phyloP scores from a whole-genome alignment of 2,888 invertebrate genomes.

The Drepanosiphum platanoidis region DNA sequence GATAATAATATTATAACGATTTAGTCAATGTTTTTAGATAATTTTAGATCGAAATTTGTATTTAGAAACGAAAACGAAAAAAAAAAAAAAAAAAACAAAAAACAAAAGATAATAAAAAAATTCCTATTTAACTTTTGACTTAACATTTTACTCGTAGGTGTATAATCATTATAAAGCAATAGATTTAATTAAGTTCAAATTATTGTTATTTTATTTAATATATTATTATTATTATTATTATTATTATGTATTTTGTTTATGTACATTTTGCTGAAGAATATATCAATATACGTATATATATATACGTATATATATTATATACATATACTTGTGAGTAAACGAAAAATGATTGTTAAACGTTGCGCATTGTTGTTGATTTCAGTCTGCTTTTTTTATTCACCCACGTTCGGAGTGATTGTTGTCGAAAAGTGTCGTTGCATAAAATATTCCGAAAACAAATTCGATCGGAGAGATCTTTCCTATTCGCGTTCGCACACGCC shows the following conservation, averaged over 20 bases:
- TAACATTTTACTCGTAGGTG: slow-evolving; percentile 31
- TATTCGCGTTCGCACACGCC: too few relatives aligned
- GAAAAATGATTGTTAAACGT: slow-evolving; percentile 53
- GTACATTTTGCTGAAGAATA: slow-evolving; percentile 57
- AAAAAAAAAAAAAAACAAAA: slow-evolving; percentile 29
- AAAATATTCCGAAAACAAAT: neutral
- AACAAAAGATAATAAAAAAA: slow-evolving; percentile 38
- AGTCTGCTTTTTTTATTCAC: neutral
- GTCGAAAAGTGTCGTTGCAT: neutral
- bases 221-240: too few relatives aligned
- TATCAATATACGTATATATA: slow-evolving; percentile 30
- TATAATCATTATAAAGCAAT: slow-evolving; percentile 28
- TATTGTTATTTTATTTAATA: slow-evolving; percentile 48
- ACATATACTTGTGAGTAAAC: slow-evolving; percentile 55
- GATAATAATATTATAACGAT: slow-evolving; percentile 19
- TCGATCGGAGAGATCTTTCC: too few relatives aligned
- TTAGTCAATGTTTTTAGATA: slow-evolving; percentile 32
- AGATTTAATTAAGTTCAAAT: slow-evolving; percentile 51
- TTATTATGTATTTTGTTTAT: slow-evolving; percentile 60
- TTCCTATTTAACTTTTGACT: slow-evolving; percentile 49
- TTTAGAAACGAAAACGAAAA: slow-evolving; percentile 2
- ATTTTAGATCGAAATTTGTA: slow-evolving; percentile 34
- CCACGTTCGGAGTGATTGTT: neutral
- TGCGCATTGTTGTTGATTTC: neutral
- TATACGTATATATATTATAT: slow-evolving; percentile 21